Conservation (phyloP, 2,113 vertebrate species). For the Paraplagusia blochii region DNA sequence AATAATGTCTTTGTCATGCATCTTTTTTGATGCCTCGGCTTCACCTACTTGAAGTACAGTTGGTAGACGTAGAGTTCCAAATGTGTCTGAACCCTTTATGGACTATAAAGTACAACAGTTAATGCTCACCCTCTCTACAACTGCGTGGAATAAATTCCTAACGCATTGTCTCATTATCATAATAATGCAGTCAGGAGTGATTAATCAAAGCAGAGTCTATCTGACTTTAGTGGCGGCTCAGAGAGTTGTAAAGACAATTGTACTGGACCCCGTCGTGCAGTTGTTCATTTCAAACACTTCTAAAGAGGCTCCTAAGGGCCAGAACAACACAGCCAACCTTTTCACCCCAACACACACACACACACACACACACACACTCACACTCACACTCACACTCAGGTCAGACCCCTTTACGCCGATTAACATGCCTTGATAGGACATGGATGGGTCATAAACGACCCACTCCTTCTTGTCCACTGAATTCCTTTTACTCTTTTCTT, state of each 20-base stretch:
- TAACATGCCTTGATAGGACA: slow-evolving; percentile 65
- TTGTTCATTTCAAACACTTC: slow-evolving; percentile 43
- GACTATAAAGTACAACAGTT: too few species aligned
- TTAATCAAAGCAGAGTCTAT: slow-evolving; percentile 22
- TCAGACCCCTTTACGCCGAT: slow-evolving; percentile 63
- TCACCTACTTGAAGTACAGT: too few species aligned
- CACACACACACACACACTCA: slow-evolving; percentile 27
- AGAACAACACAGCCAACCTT: slow-evolving; percentile 51
- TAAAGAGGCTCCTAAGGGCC: slow-evolving; percentile 41
- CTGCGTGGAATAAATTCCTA: neutral
- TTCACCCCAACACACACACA: slow-evolving; percentile 48
- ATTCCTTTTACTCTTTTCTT: slow-evolving; percentile 3
- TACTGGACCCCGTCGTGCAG: slow-evolving; percentile 37
- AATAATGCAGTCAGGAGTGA: slow-evolving; percentile 18
- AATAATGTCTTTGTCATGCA: too few species aligned
- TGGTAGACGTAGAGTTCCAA: too few species aligned
- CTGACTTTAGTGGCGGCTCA: slow-evolving; percentile 20
- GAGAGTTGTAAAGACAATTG: slow-evolving; percentile 30
- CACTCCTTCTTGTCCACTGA: slow-evolving; percentile 52
- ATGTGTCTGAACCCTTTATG: too few species aligned
- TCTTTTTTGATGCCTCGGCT: too few species aligned
- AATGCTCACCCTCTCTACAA: neutral
- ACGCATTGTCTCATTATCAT: neutral
- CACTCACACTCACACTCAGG: slow-evolving; percentile 25
- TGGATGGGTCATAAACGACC: slow-evolving; percentile 24